Evolutionary conservation across 1,140 invertebrate species (phyloP), one percentile per base, ranked within the genome.

Genomic region (Hirudo medicinalis): DNA sequence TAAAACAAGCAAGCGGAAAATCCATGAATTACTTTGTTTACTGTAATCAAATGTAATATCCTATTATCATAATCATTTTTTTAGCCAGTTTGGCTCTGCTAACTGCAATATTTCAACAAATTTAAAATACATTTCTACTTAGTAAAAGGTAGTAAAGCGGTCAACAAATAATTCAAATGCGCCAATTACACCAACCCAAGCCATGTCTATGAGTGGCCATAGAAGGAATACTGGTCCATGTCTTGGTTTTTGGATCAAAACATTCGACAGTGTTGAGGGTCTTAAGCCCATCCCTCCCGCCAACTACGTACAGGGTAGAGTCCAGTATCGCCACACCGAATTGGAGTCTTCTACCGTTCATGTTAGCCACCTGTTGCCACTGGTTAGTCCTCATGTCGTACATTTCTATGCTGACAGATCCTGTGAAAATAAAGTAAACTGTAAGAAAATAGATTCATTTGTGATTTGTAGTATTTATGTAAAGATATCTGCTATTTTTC

Each of bases 171-270:
- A 15, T 5, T 49, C 43, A 49, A 49, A 0, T 49, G 43, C 43
- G 13, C 11, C 3, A 49, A 17, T 49, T 63, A 20, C 29, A 40
- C 75, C 75, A 77, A 86, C 86, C 86, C 73, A 94, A 82, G 13
- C 91, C 91, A 82, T 94, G 91, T 60, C 92, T 83, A 80, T 92
- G 91, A 22, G 91, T 92, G 72, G 88, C 89, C 91, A 96, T 94
- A 0, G 90, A 86, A 71, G 90, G 88, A 70, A 94, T 82, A 32
- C 87, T 85, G 43, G 86, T 88, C 91, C 91, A 95, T 15, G 85
- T 85, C 75, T 88, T 86, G 71, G 78, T 89, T 27, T 87, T 88
- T 67, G 91, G 84, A 78, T 89, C 90, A 74, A 90, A 88, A 79
- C 89, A 89, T 82, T 94, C 91, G 69, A 91, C 90, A 5, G 89